Evolutionary conservation across 2,888 invertebrate genomes (phyloP).

Genomic region (Cremastinae sp.): DNA sequence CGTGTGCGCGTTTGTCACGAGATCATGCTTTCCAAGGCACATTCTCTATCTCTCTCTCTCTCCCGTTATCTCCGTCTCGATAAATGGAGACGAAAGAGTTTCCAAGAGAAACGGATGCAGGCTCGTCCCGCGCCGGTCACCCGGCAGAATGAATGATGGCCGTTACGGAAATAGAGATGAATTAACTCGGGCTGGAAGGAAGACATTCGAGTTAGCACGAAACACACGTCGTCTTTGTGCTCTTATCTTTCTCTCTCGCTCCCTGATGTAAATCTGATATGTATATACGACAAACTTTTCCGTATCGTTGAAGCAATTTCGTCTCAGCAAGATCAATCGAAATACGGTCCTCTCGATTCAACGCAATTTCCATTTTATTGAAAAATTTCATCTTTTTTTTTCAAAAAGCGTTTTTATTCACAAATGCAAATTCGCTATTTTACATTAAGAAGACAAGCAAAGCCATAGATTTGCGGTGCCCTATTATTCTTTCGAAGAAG

Average conservation of each 20-base stretch:
- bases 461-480: too few species aligned
- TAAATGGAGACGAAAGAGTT: conserved; percentile 38
- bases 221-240: conserved; percentile 11
- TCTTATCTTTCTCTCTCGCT: conserved; percentile 12
- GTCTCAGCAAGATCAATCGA: conserved; percentile 22
- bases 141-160: conserved; percentile 38
- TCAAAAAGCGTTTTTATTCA: not conserved
- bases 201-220: conserved; percentile 20
- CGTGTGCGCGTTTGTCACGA: too few species aligned
- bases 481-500: too few species aligned
- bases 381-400: not conserved
- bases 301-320: not conserved
- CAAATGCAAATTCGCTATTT: too few species aligned
- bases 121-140: conserved; percentile 26
- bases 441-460: too few species aligned
- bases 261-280: not conserved
- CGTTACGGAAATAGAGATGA: conserved; percentile 52
- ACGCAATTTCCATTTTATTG: not conserved
- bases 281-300: too few species aligned
- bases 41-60: not conserved
- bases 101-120: conserved; percentile 51
- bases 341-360: conserved; percentile 4
- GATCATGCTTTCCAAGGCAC: too few species aligned
- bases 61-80: conserved; percentile 14
- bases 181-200: conserved; percentile 30